These are phyloP conservation scores for Bryconaethiops microstoma DNA, from an alignment of 2,797 vertebrate species.

Conservation along the genomic window DNA sequence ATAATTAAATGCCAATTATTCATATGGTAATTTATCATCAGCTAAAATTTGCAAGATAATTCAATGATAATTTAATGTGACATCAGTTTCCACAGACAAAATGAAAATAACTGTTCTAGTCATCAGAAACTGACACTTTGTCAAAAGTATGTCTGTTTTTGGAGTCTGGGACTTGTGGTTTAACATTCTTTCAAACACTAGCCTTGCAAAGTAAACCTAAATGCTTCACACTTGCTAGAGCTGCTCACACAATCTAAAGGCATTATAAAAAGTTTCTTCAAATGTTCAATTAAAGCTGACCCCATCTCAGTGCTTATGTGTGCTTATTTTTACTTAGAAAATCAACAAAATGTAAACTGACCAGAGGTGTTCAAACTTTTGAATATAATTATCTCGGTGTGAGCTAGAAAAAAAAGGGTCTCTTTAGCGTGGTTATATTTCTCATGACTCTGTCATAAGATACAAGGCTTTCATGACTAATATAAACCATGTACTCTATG, in stretches of 20 bases:
- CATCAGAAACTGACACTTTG: conserved; percentile 40
- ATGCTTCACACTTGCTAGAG: neutral
- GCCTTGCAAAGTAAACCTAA: conserved; percentile 18
- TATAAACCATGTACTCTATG: conserved; percentile 5
- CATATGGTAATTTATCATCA: too few species aligned
- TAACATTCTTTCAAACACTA: conserved; percentile 40
- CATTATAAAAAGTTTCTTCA: neutral
- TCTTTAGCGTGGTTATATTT: neutral
- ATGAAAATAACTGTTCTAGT: conserved; percentile 22
- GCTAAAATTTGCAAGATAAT: too few species aligned
- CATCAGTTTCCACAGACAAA: neutral
- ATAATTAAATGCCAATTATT: too few species aligned
- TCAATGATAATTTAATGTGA: neutral
- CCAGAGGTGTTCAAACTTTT: too few species aligned
- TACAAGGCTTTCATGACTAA: conserved; percentile 39
- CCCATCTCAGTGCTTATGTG: too few species aligned
- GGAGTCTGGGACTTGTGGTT: conserved; percentile 37
- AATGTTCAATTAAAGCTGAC: neutral
- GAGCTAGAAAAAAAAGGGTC: too few species aligned
- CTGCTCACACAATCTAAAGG: neutral
- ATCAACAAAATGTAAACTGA: too few species aligned
- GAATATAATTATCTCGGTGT: too few species aligned
- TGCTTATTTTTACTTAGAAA: too few species aligned
- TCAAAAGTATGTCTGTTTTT: conserved; percentile 40
- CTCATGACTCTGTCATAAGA: conserved; percentile 24